A percentile compares a stretch with the other conserved stretches of the same genome.
Conservation (phyloP, 1,140 invertebrate species). For the Scaptodrosophila lebanonensis region DNA sequence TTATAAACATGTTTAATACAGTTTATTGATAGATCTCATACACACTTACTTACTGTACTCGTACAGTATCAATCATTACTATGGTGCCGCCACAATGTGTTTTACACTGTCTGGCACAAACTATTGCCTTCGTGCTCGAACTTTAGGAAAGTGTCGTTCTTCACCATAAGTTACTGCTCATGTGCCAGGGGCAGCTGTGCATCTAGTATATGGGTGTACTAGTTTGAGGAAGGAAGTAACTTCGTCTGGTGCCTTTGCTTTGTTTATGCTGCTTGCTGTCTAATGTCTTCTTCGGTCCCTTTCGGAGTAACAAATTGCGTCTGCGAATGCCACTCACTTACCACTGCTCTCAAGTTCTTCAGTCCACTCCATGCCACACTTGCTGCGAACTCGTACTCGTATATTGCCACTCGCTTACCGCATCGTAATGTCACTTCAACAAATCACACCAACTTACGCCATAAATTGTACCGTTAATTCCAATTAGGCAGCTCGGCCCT, state of each 20-base stretch:
- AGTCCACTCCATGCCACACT: no score
- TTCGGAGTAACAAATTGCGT: slow-evolving; percentile 62
- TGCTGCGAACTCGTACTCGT: not conserved
- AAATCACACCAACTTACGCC: slow-evolving; percentile 62
- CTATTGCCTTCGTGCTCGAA: no score
- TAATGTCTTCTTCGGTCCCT: slow-evolving; percentile 49
- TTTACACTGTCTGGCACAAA: no score
- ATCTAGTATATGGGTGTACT: not conserved
- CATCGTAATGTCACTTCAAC: slow-evolving; percentile 68
- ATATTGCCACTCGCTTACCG: slow-evolving; percentile 42
- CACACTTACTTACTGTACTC: no score
- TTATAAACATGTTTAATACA: no score
- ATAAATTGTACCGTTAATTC: slow-evolving; percentile 66
- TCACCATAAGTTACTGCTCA: no score
- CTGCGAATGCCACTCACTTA: slow-evolving; percentile 57
- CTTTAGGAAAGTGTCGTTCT: no score
- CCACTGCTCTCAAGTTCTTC: no score
- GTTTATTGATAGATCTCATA: no score
- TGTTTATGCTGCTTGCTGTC: slow-evolving; percentile 50
- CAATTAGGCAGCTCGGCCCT: slow-evolving; percentile 49
- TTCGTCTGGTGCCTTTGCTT: slow-evolving; percentile 54
- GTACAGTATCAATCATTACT: no score
- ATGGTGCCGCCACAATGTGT: no score
- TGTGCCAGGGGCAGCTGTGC: not conserved
- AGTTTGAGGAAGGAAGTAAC: no score